A percentile compares a stretch with the other conserved stretches of the same genome.
phyloP scores from a whole-genome alignment of 2,113 vertebrate genomes.

The Epinephelus fuscoguttatus region DNA sequence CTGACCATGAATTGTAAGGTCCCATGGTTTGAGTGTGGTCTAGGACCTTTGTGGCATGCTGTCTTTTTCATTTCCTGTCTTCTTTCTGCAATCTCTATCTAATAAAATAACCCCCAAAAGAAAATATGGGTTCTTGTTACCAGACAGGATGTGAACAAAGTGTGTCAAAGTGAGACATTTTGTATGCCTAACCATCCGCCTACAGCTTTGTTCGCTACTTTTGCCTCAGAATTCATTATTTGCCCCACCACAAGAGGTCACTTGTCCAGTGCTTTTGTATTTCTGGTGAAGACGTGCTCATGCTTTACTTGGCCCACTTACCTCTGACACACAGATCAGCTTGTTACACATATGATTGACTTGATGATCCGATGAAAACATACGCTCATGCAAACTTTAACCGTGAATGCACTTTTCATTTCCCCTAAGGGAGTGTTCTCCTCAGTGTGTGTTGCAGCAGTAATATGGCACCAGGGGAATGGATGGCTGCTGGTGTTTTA shows the following conservation, averaged over 20 bases:
- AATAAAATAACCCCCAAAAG: not conserved
- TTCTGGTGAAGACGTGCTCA: not conserved
- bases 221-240: not conserved
- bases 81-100: not conserved
- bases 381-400: slow-evolving; percentile 1
- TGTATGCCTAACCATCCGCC: not conserved
- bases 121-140: not conserved
- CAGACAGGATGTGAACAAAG: not conserved
- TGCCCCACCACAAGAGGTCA: not conserved
- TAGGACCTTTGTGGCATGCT: not conserved
- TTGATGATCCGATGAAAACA: not conserved
- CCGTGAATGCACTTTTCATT: slow-evolving; percentile 2
- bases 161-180: not conserved
- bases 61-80: not conserved
- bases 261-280: not conserved
- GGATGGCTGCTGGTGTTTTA: slow-evolving; percentile 42
- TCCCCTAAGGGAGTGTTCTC: slow-evolving; percentile 24
- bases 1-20: not conserved
- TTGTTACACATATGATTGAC: not conserved
- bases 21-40: not conserved
- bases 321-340: not conserved
- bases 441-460: slow-evolving; percentile 36
- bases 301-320: not conserved
- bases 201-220: not conserved
- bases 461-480: slow-evolving; percentile 38